phyloP scores from a whole-genome alignment of 2,888 invertebrate genomes.

The Diarsia rubi region DNA sequence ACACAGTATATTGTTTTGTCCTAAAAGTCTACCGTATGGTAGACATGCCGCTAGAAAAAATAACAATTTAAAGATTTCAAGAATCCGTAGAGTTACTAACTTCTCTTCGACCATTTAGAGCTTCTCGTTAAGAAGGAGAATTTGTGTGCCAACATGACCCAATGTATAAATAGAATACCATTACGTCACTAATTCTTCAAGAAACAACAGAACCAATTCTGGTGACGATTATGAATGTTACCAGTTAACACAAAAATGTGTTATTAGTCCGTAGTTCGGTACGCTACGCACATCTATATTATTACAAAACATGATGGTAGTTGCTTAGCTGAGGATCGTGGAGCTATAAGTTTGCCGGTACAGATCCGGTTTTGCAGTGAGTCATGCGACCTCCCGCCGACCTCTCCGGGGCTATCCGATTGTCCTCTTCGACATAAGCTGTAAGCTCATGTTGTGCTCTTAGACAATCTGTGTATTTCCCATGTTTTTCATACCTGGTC shows the following conservation, averaged over 20 bases:
- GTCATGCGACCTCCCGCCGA: slow-evolving; percentile 85
- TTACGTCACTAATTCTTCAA: slow-evolving; percentile 7
- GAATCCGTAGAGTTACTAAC: background rate
- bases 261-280: slow-evolving; percentile 18
- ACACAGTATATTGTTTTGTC: background rate
- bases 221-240: background rate
- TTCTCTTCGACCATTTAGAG: background rate
- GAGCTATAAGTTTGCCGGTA: slow-evolving; percentile 52
- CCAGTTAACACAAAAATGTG: slow-evolving; percentile 22
- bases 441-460: slow-evolving; percentile 43
- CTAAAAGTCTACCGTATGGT: background rate
- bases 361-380: slow-evolving; percentile 86
- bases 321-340: slow-evolving; percentile 22
- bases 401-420: slow-evolving; percentile 76
- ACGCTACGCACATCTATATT: slow-evolving; percentile 10
- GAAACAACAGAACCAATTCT: slow-evolving; percentile 27
- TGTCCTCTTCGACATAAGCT: slow-evolving; percentile 68
- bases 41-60: background rate
- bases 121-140: background rate
- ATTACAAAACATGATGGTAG: slow-evolving; percentile 36
- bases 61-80: background rate
- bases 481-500: slow-evolving; percentile 22
- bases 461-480: slow-evolving; percentile 34
- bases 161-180: background rate
- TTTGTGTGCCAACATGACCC: background rate